A percentile compares a stretch with the other conserved stretches of the same genome.
Conservation (phyloP, 1,140 invertebrate species). For the Anastrepha ludens region DNA sequence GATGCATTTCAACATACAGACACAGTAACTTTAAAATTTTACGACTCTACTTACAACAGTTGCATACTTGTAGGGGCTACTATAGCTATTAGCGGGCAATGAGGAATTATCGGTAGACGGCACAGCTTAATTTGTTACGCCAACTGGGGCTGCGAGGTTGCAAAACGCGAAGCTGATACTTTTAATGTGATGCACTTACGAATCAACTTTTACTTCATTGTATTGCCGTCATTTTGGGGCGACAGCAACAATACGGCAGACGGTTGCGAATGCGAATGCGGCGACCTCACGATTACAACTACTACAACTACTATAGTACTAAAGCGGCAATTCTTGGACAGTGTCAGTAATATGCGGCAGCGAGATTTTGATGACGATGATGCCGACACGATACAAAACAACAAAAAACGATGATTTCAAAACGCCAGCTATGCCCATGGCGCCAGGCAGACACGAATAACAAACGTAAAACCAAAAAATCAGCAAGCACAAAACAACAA, state of each 20-base stretch:
- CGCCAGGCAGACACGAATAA: conserved; percentile 5
- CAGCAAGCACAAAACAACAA: background rate
- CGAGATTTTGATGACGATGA: conserved; percentile 11
- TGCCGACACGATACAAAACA: background rate
- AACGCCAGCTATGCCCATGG: background rate
- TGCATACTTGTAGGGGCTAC: background rate
- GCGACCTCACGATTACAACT: conserved; percentile 23
- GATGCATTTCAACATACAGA: background rate
- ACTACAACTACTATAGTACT: conserved; percentile 31
- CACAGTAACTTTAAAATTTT: background rate
- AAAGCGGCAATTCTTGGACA: background rate
- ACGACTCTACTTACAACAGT: conserved; percentile 9
- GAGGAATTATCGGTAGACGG: background rate
- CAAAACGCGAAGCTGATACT: background rate
- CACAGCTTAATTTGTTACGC: background rate
- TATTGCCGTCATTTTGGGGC: background rate
- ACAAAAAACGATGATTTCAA: conserved; percentile 30
- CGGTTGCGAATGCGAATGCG: conserved; percentile 21
- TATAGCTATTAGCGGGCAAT: background rate
- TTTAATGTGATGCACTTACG: background rate
- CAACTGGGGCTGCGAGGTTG: background rate
- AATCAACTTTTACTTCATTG: conserved; percentile 13
- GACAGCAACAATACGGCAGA: conserved; percentile 7
- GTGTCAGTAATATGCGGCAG: conserved; percentile 11
- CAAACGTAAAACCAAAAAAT: background rate